Evolutionary conservation across 1,140 invertebrate genomes (phyloP), one percentile per base, ranked within the genome.

Genomic region (Eufriesea mexicana): DNA sequence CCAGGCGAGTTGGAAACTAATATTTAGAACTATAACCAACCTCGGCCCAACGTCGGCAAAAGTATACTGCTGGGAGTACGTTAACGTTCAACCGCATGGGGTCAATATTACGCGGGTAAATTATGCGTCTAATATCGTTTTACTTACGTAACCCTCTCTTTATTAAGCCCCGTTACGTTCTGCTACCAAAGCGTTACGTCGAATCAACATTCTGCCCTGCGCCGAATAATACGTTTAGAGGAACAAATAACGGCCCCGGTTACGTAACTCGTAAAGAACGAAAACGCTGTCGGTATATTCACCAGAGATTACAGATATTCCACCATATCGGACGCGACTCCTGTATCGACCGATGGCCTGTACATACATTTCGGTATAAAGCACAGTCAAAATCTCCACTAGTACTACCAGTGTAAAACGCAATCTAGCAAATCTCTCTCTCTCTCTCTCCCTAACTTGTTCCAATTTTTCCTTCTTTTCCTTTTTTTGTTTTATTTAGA

Each of bases 51-150:
- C n/a, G 49, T 35, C 55, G 28, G 64, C 25, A 14, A 64, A 75
- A 76, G 25, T 64, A 76, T 35, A 45, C 51, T 42, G 64, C 51
- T 68, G 45, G 18, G 23, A 51, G 28, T 49, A 42, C 45, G 57
- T 51, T 61, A 59, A 61, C 59, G 68, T 73, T 73, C 18, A 54
- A 73, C 57, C 68, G 9, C 57, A 54, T 28, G 66, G 67, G 66
- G 64, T 59, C 66, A 79, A 73, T 49, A 80, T 64, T 80, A 64
- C 70, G 45, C 35, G 25, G 35, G 35, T 80, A 49, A 80, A 80
- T 80, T 62, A 73, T 54, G 78, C 10, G 54, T 51, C 35, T 74
- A 80, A 80, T 80, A 80, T 80, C 68, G 57, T 54, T 73, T 73
- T 25, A 55, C 35, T 73, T 80, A 54, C 59, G 20, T 54, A 73